Evolutionary conservation across 2,888 invertebrate genomes (phyloP).

Genomic region (Dicranocentrus wangi): DNA sequence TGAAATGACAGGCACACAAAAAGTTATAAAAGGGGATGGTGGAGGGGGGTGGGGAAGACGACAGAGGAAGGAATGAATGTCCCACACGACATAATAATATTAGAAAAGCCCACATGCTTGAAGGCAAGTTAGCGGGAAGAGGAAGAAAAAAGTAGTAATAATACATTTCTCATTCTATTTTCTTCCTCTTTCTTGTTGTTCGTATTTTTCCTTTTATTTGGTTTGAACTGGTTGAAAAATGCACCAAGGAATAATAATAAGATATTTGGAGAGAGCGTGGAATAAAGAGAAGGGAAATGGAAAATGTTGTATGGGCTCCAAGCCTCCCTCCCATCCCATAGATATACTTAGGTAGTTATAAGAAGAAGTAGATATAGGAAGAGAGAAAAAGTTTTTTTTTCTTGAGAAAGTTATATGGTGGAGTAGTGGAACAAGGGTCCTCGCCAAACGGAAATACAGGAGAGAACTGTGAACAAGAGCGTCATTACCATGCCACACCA

Average conservation of each 20-base stretch:
- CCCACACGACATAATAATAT: conserved; percentile 31
- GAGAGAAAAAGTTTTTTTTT: too few species aligned
- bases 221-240: conserved; percentile 42
- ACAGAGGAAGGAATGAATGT: conserved; percentile 37
- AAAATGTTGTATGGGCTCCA: conserved; percentile 21
- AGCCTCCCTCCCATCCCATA: neutral
- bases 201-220: conserved; percentile 17
- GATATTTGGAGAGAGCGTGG: conserved; percentile 18
- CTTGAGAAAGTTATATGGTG: neutral
- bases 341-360: too few species aligned
- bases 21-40: conserved; percentile 5
- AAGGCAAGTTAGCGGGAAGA: conserved; percentile 22
- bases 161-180: conserved; percentile 40
- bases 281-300: conserved; percentile 16
- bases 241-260: conserved; percentile 41
- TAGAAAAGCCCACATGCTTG: conserved; percentile 30
- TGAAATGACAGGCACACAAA: conserved; percentile 43
- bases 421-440: neutral
- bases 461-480: conserved; percentile 54
- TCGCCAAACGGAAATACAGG: neutral
- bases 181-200: conserved; percentile 30
- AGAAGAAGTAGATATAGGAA: neutral
- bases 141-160: conserved; percentile 27
- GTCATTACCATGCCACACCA: conserved; percentile 60
- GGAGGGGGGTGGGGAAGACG: neutral